Percentiles rank a stretch among this genome's conserved stretches.
These are phyloP conservation scores for Apodemus sylvaticus DNA, from an alignment of 2,113 vertebrate species.

Conservation along the genomic window DNA sequence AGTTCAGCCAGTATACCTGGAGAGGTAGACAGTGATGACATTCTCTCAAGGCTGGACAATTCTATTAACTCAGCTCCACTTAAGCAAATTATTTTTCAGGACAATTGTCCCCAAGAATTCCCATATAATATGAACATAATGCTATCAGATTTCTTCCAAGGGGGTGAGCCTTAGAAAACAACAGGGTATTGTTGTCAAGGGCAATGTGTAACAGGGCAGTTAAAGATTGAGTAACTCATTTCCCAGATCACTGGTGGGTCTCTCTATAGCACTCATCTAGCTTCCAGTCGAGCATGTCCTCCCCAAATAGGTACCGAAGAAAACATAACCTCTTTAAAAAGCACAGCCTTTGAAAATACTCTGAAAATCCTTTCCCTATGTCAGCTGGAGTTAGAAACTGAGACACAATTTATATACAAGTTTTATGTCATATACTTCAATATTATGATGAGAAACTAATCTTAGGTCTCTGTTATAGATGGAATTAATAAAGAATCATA, in stretches of 20 bases:
- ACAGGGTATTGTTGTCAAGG: neutral
- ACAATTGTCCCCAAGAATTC: conserved; percentile 29
- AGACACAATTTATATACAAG: conserved; percentile 66
- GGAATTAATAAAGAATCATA: conserved; percentile 76
- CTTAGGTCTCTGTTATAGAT: conserved; percentile 30
- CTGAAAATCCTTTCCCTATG: conserved; percentile 34
- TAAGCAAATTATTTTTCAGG: neutral
- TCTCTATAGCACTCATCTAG: conserved; percentile 66
- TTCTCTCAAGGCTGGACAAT: neutral
- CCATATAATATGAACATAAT: conserved; percentile 43
- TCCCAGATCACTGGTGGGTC: conserved; percentile 53
- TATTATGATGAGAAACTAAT: conserved; percentile 72
- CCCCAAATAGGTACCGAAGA: conserved; percentile 49
- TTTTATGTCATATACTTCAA: conserved; percentile 69
- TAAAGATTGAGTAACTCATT: conserved; percentile 24
- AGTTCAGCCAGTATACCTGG: neutral
- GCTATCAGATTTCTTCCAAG: conserved; percentile 20
- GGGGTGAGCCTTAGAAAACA: conserved; percentile 31
- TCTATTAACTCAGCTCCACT: conserved; percentile 30
- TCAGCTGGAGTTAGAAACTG: conserved; percentile 73
- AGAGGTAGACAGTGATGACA: neutral
- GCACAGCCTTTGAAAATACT: conserved; percentile 53
- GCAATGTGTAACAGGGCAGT: neutral
- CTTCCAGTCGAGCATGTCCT: conserved; percentile 62
- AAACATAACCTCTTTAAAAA: conserved; percentile 70